A percentile compares a stretch with the other conserved stretches of the same genome.
Conservation (phyloP, 23 tunicate species). For the Botrylloides violaceus region DNA sequence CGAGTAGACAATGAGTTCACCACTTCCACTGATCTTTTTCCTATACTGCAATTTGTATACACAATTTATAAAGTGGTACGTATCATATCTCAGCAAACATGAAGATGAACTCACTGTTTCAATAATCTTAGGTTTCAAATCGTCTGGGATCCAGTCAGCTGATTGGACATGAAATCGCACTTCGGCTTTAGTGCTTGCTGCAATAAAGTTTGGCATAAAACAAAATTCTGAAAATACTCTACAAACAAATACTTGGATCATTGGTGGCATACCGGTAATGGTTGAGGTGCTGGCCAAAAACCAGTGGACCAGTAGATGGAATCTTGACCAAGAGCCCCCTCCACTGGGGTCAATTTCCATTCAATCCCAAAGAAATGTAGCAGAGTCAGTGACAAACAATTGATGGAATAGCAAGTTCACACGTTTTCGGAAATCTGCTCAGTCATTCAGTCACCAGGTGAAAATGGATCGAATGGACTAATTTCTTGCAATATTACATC, state of each 20-base stretch:
- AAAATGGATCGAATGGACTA: too few species aligned
- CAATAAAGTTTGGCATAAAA: not conserved
- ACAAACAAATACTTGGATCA: not conserved
- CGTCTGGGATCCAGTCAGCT: slow-evolving; percentile 86
- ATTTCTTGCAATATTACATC: too few species aligned
- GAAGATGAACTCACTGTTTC: slow-evolving; percentile 39
- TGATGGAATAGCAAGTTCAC: too few species aligned
- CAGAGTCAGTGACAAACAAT: too few species aligned
- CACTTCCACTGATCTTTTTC: slow-evolving; percentile 34
- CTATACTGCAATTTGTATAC: slow-evolving; percentile 29
- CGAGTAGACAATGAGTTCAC: slow-evolving; percentile 53
- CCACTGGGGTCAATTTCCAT: too few species aligned
- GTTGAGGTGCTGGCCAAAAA: too few species aligned
- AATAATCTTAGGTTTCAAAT: slow-evolving; percentile 22
- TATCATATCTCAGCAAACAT: not conserved
- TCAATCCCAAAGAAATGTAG: too few species aligned
- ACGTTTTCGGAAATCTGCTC: too few species aligned
- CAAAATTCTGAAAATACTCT: not conserved
- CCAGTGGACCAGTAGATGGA: too few species aligned
- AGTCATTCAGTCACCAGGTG: too few species aligned
- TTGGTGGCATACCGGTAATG: too few species aligned
- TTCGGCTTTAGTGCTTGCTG: slow-evolving; percentile 57
- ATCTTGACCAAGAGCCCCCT: too few species aligned
- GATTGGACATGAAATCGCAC: slow-evolving; percentile 55
- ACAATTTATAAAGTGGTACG: not conserved